A percentile compares a stretch with the other conserved stretches of the same genome.
These are phyloP conservation scores for Apoderus coryli DNA, from an alignment of 2,888 invertebrate species.

Conservation along the genomic window DNA sequence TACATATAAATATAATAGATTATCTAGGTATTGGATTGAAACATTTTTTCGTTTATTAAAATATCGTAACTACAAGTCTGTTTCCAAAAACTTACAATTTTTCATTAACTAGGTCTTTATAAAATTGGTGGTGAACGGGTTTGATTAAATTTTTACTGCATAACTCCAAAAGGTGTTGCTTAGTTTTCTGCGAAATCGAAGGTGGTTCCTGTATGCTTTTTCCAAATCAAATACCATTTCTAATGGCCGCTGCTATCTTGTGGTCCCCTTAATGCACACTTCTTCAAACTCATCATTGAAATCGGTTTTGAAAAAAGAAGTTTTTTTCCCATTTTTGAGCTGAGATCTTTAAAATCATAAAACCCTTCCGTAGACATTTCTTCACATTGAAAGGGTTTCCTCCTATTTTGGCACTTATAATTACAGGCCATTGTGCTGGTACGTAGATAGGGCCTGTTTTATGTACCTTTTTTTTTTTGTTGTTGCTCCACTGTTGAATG, in stretches of 20 bases:
- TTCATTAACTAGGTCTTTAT: conserved; percentile 2
- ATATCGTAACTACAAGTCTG: too few relatives aligned
- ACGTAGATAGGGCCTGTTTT: conserved; percentile 2
- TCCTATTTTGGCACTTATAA: conserved; percentile 2
- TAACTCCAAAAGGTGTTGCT: conserved; percentile 1
- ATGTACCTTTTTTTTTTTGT: too few relatives aligned
- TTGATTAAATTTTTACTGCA: conserved; percentile 3
- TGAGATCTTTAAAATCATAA: conserved; percentile 2
- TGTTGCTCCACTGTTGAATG: too few relatives aligned
- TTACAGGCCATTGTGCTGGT: conserved; percentile 3
- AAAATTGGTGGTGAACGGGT: conserved; percentile 1
- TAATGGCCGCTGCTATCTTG: conserved; percentile 1
- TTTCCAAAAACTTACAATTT: conserved; percentile 2
- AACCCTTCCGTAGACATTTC: conserved; percentile 2
- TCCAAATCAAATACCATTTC: conserved; percentile 1
- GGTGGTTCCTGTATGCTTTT: conserved; percentile 1
- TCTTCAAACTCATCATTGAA: conserved; percentile 2
- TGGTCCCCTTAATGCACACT: conserved; percentile 2
- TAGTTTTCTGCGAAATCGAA: conserved; percentile 2
- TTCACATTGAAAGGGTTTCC: conserved; percentile 2
- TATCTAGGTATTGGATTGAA: too few relatives aligned
- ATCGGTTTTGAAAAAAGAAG: conserved; percentile 1
- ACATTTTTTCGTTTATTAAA: too few relatives aligned
- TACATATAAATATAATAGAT: conserved; percentile 2
- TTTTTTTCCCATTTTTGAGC: conserved; percentile 1